Percentiles rank a stretch among this genome's conserved stretches.
phyloP scores from a whole-genome alignment of 23 tunicate species.

The Trididemnum clinides region DNA sequence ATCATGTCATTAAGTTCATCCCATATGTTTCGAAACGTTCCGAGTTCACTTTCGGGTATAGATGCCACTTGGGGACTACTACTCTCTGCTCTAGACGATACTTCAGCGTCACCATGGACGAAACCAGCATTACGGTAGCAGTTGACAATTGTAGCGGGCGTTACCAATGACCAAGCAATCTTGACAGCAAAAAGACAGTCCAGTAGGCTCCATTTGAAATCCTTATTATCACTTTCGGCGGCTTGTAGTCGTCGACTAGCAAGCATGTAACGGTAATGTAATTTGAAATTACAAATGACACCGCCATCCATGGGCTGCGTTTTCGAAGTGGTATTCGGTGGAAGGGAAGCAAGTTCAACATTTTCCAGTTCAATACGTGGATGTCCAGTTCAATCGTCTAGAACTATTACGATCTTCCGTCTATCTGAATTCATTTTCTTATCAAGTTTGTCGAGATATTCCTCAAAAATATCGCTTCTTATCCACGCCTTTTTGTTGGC shows the following conservation, averaged over 20 bases:
- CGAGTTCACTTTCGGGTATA: neutral
- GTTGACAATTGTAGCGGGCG: neutral
- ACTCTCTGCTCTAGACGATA: neutral
- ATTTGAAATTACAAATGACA: slow-evolving; percentile 7
- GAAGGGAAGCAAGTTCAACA: neutral
- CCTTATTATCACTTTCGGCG: neutral
- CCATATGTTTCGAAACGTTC: neutral
- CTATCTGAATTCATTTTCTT: neutral
- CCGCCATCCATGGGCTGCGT: neutral
- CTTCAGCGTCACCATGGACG: neutral
- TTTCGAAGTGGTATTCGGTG: neutral
- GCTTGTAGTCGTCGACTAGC: slow-evolving; percentile 10
- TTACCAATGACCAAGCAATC: slow-evolving; percentile 1
- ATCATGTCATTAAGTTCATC: neutral
- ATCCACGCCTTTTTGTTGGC: slow-evolving; percentile 15
- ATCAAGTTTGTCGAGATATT: neutral
- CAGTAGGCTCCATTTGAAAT: neutral
- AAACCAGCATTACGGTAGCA: neutral
- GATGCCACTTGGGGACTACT: neutral
- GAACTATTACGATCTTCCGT: neutral
- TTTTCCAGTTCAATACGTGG: neutral
- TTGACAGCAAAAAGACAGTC: slow-evolving; percentile 6
- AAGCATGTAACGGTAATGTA: neutral
- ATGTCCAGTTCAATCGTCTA: neutral
- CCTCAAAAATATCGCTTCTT: neutral